Evolutionary conservation across 2,797 vertebrate genomes (phyloP).

Genomic region (Betta splendens): DNA sequence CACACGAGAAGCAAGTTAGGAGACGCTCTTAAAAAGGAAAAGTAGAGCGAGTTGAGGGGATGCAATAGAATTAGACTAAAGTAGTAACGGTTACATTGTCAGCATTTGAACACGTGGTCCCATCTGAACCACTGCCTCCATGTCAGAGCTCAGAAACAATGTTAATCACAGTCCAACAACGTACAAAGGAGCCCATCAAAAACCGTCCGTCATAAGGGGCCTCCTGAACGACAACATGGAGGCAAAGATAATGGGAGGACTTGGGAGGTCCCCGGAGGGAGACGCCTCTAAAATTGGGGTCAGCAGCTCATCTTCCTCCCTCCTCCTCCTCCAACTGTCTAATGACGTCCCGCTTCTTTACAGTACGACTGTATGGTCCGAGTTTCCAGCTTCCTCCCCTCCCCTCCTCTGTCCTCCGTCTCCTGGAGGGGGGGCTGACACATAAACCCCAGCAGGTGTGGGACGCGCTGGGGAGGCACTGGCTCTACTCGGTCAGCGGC

Average conservation of each 20-base stretch:
- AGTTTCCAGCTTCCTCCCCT: slow-evolving; percentile 27
- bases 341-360: slow-evolving; percentile 34
- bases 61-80: too few relatives aligned
- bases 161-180: slow-evolving; percentile 65
- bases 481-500: slow-evolving; percentile 80
- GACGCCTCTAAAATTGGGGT: slow-evolving; percentile 75
- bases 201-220: slow-evolving; percentile 70
- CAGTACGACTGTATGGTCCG: slow-evolving; percentile 43
- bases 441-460: slow-evolving; percentile 79
- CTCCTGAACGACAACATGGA: slow-evolving; percentile 60
- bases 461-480: slow-evolving; percentile 64
- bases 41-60: neutral
- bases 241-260: slow-evolving; percentile 68
- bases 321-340: slow-evolving; percentile 42
- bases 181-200: slow-evolving; percentile 69
- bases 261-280: slow-evolving; percentile 72
- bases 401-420: slow-evolving; percentile 47
- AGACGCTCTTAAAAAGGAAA: neutral
- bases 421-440: slow-evolving; percentile 71
- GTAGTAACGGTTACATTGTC: slow-evolving; percentile 7
- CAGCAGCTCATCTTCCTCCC: slow-evolving; percentile 62
- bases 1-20: neutral
- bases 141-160: slow-evolving; percentile 46
- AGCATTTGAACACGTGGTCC: slow-evolving; percentile 8
- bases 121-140: slow-evolving; percentile 40